Conservation (phyloP, 1,140 invertebrate genomes). For the Solenopsis fugax region DNA sequence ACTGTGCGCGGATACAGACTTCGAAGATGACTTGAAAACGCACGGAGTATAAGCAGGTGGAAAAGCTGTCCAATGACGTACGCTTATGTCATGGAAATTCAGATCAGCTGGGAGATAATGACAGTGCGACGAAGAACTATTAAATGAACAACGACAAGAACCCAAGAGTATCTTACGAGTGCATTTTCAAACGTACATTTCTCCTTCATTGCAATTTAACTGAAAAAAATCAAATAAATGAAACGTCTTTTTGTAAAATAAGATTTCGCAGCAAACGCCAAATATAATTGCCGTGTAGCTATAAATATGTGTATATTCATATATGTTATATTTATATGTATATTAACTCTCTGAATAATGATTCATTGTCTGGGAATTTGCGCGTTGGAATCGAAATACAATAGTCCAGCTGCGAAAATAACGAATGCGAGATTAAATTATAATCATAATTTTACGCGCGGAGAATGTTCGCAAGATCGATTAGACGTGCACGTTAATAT, state of each 20-base stretch:
- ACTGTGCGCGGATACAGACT: not conserved
- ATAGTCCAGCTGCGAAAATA: constrained; percentile 2
- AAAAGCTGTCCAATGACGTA: constrained; percentile 1
- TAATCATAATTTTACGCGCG: not conserved
- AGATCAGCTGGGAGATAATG: not conserved
- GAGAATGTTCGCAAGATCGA: not conserved
- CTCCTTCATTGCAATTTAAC: not conserved
- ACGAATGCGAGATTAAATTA: not conserved
- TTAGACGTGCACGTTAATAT: not conserved
- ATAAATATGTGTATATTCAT: no score
- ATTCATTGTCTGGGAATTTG: not conserved
- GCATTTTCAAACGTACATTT: not conserved
- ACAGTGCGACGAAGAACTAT: not conserved
- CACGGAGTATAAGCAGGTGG: not conserved
- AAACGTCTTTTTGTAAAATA: not conserved
- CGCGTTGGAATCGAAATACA: not conserved
- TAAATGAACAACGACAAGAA: not conserved
- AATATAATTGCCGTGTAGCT: no score
- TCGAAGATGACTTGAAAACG: not conserved
- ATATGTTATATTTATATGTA: no score
- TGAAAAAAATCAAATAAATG: not conserved
- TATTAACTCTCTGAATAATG: no score
- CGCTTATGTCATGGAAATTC: constrained; percentile 14
- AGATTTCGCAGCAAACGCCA: not conserved
- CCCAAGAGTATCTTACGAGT: not conserved